phyloP scores from a whole-genome alignment of 2,888 invertebrate genomes.

The Pinctada fucata region DNA sequence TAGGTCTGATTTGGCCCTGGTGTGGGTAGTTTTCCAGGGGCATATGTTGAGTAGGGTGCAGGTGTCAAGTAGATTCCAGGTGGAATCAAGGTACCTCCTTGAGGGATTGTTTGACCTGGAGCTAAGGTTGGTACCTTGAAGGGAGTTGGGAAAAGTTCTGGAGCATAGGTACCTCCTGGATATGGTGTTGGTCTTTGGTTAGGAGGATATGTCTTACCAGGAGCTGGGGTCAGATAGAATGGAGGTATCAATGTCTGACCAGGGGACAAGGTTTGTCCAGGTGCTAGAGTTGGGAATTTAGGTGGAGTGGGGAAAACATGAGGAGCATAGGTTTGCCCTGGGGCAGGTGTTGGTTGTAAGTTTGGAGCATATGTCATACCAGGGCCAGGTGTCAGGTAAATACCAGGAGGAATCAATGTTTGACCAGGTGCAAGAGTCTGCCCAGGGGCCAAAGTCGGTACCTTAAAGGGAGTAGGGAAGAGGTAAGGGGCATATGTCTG shows the following conservation, averaged over 20 bases:
- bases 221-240: constrained; percentile 42
- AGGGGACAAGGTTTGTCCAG: constrained; percentile 46
- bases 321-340: constrained; percentile 27
- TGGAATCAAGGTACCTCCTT: neutral
- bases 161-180: constrained; percentile 7
- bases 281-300: constrained; percentile 29
- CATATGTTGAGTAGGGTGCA: constrained; percentile 11
- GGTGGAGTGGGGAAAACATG: constrained; percentile 39
- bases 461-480: constrained; percentile 51
- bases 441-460: constrained; percentile 52
- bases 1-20: constrained; percentile 35
- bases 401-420: constrained; percentile 45
- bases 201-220: constrained; percentile 25
- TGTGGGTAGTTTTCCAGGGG: constrained; percentile 37
- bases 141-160: neutral
- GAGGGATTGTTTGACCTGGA: neutral
- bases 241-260: constrained; percentile 43
- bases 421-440: constrained; percentile 46
- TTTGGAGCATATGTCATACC: constrained; percentile 40
- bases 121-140: neutral
- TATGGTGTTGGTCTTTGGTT: constrained; percentile 22
- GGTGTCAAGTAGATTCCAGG: neutral
- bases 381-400: constrained; percentile 33
- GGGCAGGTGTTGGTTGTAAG: constrained; percentile 41
- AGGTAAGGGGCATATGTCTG: constrained; percentile 46